A percentile compares a stretch with the other conserved stretches of the same genome.
These are phyloP conservation scores for Andrena bicolor DNA, from an alignment of 2,888 invertebrate species.

Conservation along the genomic window DNA sequence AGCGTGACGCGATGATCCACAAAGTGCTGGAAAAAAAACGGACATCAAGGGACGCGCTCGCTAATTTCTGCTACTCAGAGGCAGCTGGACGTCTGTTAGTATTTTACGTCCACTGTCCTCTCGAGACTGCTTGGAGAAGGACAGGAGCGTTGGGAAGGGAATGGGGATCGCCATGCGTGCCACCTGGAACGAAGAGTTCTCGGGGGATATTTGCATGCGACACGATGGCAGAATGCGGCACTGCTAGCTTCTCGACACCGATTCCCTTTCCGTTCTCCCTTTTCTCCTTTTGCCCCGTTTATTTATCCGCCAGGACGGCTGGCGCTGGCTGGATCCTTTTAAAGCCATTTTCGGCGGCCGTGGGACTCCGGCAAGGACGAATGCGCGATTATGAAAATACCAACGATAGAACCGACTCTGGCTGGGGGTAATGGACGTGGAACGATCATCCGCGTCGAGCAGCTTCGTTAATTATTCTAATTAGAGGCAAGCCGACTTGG, in stretches of 20 bases:
- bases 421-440: constrained; percentile 48
- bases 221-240: constrained; percentile 74
- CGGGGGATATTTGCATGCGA: constrained; percentile 73
- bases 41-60: too few species aligned
- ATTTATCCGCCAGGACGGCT: constrained; percentile 34
- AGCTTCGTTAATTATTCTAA: constrained; percentile 76
- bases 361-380: constrained; percentile 44
- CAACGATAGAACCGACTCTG: constrained; percentile 21
- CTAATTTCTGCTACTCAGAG: too few species aligned
- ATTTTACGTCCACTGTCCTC: constrained; percentile 52
- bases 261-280: constrained; percentile 57
- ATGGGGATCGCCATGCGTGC: constrained; percentile 47
- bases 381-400: constrained; percentile 53
- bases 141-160: constrained; percentile 9
- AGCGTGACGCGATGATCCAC: too few species aligned
- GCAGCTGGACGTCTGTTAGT: constrained; percentile 18
- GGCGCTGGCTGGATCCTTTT: constrained; percentile 46
- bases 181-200: constrained; percentile 60
- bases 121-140: background rate
- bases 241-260: constrained; percentile 63
- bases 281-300: constrained; percentile 48
- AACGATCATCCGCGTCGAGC: constrained; percentile 54
- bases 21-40: background rate
- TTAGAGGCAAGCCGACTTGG: constrained; percentile 63
- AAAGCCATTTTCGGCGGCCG: constrained; percentile 48